Percentiles rank a stretch among this genome's conserved stretches.
Evolutionary conservation across 2,888 invertebrate species (phyloP).

Genomic region (Drosophila hawaiiensis): DNA sequence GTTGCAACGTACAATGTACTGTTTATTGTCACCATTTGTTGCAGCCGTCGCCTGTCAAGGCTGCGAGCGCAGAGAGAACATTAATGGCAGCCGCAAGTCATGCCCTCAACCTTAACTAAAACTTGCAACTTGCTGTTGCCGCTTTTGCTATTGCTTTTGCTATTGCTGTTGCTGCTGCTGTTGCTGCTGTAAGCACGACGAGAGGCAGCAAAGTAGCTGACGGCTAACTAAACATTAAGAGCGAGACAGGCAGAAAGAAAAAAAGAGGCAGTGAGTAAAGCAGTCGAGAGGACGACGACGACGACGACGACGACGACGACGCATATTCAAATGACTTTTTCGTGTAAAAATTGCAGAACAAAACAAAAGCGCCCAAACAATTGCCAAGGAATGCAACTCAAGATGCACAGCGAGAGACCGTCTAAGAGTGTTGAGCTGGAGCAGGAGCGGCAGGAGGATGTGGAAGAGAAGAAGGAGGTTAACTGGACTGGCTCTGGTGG

Average conservation of each 20-base stretch:
- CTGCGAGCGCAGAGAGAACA: slow-evolving; percentile 47
- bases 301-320: slow-evolving; percentile 43
- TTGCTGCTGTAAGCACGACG: slow-evolving; percentile 1
- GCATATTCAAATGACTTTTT: slow-evolving; percentile 81
- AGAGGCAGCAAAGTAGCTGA: slow-evolving; percentile 68
- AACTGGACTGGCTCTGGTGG: slow-evolving; percentile 22
- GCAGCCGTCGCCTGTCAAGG: slow-evolving; percentile 63
- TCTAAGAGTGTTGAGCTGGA: slow-evolving; percentile 1
- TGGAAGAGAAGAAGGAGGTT: not conserved
- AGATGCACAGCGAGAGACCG: slow-evolving; percentile 21
- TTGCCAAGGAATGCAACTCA: slow-evolving; percentile 79
- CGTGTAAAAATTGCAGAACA: slow-evolving; percentile 76
- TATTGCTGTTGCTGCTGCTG: not conserved
- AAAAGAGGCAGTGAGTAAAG: not conserved
- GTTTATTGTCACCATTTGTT: slow-evolving; percentile 64
- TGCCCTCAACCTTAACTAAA: slow-evolving; percentile 73
- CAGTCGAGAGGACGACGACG: not conserved
- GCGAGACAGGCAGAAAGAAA: slow-evolving; percentile 20
- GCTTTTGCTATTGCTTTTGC: not conserved
- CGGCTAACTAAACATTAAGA: slow-evolving; percentile 77
- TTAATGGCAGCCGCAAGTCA: slow-evolving; percentile 75
- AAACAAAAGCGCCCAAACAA: slow-evolving; percentile 77
- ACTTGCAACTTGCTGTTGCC: slow-evolving; percentile 35
- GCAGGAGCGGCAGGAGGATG: not conserved
- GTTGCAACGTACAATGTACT: slow-evolving; percentile 58